Percentiles rank a stretch among this genome's conserved stretches.
These are phyloP conservation scores for Enoplosus armatus DNA, from an alignment of 2,797 vertebrate species.

Conservation along the genomic window DNA sequence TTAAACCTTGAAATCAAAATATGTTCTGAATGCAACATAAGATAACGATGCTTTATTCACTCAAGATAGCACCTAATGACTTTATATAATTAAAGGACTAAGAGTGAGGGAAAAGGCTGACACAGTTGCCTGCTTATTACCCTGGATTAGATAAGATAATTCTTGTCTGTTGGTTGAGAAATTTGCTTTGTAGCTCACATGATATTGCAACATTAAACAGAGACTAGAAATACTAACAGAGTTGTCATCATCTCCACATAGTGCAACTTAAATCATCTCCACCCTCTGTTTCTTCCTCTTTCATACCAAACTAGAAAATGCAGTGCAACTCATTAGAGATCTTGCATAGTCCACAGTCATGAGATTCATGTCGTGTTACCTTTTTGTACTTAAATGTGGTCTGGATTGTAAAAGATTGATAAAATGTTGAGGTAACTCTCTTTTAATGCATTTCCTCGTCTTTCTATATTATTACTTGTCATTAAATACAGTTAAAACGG, in stretches of 20 bases:
- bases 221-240: neutral
- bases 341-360: neutral
- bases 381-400: neutral
- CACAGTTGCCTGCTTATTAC: conserved; percentile 23
- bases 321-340: neutral
- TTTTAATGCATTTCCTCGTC: neutral
- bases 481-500: too few species aligned
- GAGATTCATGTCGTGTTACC: neutral
- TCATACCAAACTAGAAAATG: neutral
- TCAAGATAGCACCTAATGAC: neutral
- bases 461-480: too few species aligned
- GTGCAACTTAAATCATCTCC: conserved; percentile 4
- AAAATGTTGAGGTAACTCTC: neutral
- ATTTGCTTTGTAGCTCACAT: neutral
- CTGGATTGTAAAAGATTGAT: neutral
- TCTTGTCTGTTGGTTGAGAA: conserved; percentile 4
- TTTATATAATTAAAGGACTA: neutral
- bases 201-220: conserved; percentile 4
- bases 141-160: conserved; percentile 31
- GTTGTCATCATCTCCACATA: neutral
- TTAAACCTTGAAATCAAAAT: neutral
- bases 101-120: conserved; percentile 13
- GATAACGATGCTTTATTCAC: neutral
- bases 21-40: neutral
- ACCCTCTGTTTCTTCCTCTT: conserved; percentile 48